Conservation (phyloP, 2,113 vertebrate species). For the Clarias gariepinus region DNA sequence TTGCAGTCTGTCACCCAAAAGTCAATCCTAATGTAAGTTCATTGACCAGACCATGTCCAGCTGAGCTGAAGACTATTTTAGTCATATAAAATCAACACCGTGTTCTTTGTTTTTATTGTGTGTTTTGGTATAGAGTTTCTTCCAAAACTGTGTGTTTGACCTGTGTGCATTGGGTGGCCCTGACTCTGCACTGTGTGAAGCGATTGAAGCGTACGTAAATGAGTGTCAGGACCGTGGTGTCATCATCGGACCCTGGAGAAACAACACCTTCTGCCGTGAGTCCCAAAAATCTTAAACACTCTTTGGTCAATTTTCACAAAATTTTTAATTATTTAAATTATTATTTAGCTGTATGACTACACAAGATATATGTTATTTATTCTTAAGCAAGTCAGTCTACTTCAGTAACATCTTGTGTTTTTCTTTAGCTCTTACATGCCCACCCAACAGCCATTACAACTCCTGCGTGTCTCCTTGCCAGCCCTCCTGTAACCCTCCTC, state of each 20-base stretch:
- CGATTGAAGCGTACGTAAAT: constrained; percentile 73
- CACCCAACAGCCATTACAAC: constrained; percentile 72
- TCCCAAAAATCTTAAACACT: constrained; percentile 15
- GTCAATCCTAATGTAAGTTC: constrained; percentile 70
- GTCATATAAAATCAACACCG: background rate
- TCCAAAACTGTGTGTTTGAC: constrained; percentile 73
- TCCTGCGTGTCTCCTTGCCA: constrained; percentile 66
- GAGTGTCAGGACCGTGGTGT: constrained; percentile 78
- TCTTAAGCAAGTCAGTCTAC: background rate
- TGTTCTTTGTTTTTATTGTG: constrained; percentile 12
- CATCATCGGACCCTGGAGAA: constrained; percentile 72
- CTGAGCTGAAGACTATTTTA: background rate
- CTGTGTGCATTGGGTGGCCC: constrained; percentile 73
- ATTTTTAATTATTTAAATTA: too few species aligned
- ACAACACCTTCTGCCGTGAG: constrained; percentile 74
- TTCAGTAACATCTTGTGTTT: constrained; percentile 16
- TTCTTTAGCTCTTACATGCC: constrained; percentile 65
- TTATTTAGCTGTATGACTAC: background rate
- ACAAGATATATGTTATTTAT: background rate
- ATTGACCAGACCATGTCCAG: background rate
- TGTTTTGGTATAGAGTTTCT: constrained; percentile 65
- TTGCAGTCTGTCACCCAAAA: constrained; percentile 60
- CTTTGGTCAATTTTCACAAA: too few species aligned
- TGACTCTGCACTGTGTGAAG: constrained; percentile 68
- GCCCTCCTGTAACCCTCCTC: constrained; percentile 59